Evolutionary conservation across 2,888 invertebrate species (phyloP), one percentile per base, ranked within the genome.

Genomic region (Fragum sueziense): DNA sequence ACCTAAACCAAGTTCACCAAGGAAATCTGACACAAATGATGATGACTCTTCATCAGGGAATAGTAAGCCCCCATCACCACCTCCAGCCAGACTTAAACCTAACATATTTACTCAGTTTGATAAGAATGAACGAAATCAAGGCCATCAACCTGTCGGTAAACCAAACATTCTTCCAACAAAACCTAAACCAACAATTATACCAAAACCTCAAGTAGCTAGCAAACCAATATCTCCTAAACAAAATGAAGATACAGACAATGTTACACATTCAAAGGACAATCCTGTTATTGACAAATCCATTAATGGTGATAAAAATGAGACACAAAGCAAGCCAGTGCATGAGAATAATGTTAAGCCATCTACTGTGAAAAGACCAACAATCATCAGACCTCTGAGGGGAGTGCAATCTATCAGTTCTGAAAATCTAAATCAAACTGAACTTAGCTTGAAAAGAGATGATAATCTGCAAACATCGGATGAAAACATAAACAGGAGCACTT

Each of bases 291-390:
- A n/a, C n/a, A n/a, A n/a, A n/a, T n/a, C n/a, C n/a, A 52, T 52
- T 52, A 22, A 7, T 11, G 52, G n/a, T 52, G 20, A 11, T n/a
- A 25, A 57, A 57, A 25, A 11, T 57, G 57, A 57, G 9, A 57
- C 11, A 20, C 2, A 6, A 25, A 25, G 27, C 29, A 25, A 25
- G 25, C 14, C 57, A 7, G 41, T 14, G 4, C 22, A 54, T 29
- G 74, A 73, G 1, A 7, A n/a, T n/a, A n/a, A 27, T 52, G 34
- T 51, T 9, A 82, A 80, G 59, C 54, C 70, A 7, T n/a, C 65
- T 20, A 1, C 57, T 25, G 27, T 76, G 31, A 87, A 86, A 80
- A 83, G 85, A 76, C 88, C 88, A 57, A 88, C 88, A 11, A 87
- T 88, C 17, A 88, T 88, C 29, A 76, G 87, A 54, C 84, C 85